phyloP scores from a whole-genome alignment of 1,140 invertebrate genomes.

The Tetragonula clypearis region DNA sequence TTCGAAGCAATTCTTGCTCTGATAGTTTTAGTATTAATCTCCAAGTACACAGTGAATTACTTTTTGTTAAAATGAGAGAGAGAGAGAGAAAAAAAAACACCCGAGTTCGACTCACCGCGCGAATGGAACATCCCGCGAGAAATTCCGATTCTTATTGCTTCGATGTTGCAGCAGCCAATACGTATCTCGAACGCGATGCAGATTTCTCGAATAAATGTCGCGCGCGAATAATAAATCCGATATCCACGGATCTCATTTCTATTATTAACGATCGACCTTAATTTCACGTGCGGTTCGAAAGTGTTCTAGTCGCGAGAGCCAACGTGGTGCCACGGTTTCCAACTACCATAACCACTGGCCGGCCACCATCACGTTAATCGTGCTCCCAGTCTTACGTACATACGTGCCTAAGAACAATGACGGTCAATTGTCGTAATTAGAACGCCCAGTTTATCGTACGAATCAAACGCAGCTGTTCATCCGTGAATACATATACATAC shows the following conservation, averaged over 20 bases:
- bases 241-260: background rate
- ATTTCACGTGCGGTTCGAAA: constrained; percentile 27
- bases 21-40: too few species aligned
- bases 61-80: too few species aligned
- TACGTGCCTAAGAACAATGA: constrained; percentile 59
- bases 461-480: constrained; percentile 62
- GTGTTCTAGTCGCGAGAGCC: background rate
- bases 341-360: background rate
- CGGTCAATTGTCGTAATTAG: constrained; percentile 63
- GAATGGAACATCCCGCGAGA: background rate
- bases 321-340: constrained; percentile 24
- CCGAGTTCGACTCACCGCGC: background rate
- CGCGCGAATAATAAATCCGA: background rate
- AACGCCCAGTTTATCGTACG: constrained; percentile 53
- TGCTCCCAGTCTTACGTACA: constrained; percentile 43
- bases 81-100: too few species aligned
- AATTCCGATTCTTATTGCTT: too few species aligned
- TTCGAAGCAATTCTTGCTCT: too few species aligned
- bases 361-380: constrained; percentile 32
- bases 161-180: background rate
- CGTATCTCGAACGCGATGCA: background rate
- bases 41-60: too few species aligned
- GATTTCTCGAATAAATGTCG: background rate
- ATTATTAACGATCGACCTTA: constrained; percentile 25
- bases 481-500: background rate